Base-by-base conservation (phyloP, 1,140 invertebrate species). In the Platorchestia sp. region DNA sequence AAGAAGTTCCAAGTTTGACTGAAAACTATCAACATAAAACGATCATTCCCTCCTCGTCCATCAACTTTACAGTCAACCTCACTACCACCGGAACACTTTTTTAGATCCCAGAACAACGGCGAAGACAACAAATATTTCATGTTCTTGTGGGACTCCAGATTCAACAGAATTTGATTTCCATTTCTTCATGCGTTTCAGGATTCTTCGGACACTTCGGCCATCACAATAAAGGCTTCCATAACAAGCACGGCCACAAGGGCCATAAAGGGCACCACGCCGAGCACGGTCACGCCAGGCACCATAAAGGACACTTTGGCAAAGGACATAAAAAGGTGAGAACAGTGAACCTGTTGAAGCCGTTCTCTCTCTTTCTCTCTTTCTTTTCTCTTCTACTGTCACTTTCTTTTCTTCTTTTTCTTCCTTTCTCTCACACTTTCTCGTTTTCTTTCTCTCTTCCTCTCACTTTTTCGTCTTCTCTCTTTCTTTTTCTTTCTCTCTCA, bases 181-280 rank as follows among this genome's bases (percentile, higher is more conserved):
- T 75, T 75, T 75, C 59, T 36, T 19, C 59, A 22, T 36, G 7
- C 59, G 59, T 75, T 75, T 27, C 27, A 75, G 91, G 91, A 44
- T 45, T 19, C 45, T 90, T 45, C 45, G 95, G 95, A 36, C 86
- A 90, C 95, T 53, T 47, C 90, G 53, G 96, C 43, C 96, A 96
- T n/a, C 90, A 95, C 36, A 87, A 95, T 47, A 95, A 96, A 47
- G 96, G 96, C 45, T 95, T 95, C 59, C 96, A 96, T 59, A 87
- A 95, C 47, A 96, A 96, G 91, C 95, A 95, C 45, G 91, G 95
- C 5, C 95, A 96, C 59, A 95, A 96, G 47, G 95, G 96, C 96
- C 95, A 96, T 45, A 95, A 96, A 45, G 95, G 96, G 36, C 95
- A 95, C 89, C 95, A 96, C 44, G 95, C 95, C 75, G 86, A 96